phyloP scores from a whole-genome alignment of 1,140 invertebrate species.

The Arctopsyche grandis region DNA sequence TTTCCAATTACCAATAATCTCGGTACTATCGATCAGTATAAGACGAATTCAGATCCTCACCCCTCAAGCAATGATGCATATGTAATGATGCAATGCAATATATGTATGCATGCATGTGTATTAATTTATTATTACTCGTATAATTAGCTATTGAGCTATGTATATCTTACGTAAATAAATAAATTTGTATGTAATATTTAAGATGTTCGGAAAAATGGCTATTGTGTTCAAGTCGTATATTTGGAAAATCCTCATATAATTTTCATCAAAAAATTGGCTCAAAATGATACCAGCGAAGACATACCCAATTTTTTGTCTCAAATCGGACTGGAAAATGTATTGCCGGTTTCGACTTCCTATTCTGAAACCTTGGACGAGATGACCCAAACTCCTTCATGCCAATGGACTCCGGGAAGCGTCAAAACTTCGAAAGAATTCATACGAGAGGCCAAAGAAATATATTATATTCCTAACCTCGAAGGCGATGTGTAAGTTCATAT shows the following conservation, averaged over 20 bases:
- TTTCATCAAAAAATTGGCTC: background rate
- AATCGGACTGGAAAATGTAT: background rate
- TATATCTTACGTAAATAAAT: too few relatives aligned
- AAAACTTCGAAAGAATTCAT: background rate
- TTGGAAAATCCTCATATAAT: constrained; percentile 2
- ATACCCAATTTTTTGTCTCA: background rate
- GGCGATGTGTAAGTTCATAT: background rate
- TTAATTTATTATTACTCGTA: too few relatives aligned
- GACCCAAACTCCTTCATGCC: too few relatives aligned
- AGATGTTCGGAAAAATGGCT: background rate
- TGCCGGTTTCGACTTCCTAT: background rate
- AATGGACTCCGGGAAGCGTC: background rate
- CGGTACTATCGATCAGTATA: too few relatives aligned
- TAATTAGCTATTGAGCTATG: too few relatives aligned
- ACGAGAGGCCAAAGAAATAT: background rate
- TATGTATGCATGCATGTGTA: too few relatives aligned
- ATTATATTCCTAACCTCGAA: background rate
- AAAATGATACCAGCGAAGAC: background rate
- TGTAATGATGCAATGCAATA: too few relatives aligned
- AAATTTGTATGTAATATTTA: background rate
- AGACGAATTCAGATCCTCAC: too few relatives aligned
- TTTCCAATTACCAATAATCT: too few relatives aligned
- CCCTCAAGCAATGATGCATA: too few relatives aligned
- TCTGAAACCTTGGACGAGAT: background rate
- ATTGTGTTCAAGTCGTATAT: background rate